A percentile compares a stretch with the other conserved stretches of the same genome.
Evolutionary conservation across 2,888 invertebrate species (phyloP).

Genomic region (Mythimna albipuncta): DNA sequence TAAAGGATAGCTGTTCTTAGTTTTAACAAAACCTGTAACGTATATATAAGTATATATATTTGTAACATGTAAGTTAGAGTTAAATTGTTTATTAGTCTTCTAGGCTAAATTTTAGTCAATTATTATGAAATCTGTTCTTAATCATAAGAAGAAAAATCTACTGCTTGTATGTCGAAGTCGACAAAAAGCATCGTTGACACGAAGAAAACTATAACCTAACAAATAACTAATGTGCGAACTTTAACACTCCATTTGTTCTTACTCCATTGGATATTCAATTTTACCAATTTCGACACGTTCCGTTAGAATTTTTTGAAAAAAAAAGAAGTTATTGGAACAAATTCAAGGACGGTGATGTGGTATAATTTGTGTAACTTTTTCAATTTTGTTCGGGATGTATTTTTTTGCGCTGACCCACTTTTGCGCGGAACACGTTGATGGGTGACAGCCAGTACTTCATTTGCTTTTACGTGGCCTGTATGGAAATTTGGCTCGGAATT

Average conservation of each 20-base stretch:
- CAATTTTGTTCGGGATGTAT: constrained; percentile 57
- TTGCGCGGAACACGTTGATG: constrained; percentile 22
- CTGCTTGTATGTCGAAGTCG: background rate
- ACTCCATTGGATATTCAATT: constrained; percentile 25
- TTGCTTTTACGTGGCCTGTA: constrained; percentile 24
- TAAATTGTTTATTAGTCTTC: too few species aligned
- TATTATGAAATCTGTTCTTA: too few species aligned
- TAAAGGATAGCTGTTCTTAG: too few species aligned
- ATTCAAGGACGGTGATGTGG: constrained; percentile 50
- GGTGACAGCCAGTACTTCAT: constrained; percentile 31
- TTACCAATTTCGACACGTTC: constrained; percentile 46
- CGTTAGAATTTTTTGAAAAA: constrained; percentile 36
- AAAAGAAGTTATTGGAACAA: constrained; percentile 41
- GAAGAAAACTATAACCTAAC: too few species aligned
- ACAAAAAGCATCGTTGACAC: too few species aligned
- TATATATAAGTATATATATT: too few species aligned
- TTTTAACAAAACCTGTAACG: too few species aligned
- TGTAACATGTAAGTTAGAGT: too few species aligned
- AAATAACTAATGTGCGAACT: background rate
- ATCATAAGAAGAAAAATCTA: too few species aligned
- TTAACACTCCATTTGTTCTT: constrained; percentile 12
- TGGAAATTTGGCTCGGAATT: constrained; percentile 10
- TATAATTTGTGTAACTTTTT: constrained; percentile 63
- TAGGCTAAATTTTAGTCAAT: too few species aligned
- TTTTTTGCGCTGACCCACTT: constrained; percentile 53